Evolutionary conservation across 2,888 invertebrate species (phyloP), one percentile per base, ranked within the genome.

Genomic region (Emmelina monodactyla): DNA sequence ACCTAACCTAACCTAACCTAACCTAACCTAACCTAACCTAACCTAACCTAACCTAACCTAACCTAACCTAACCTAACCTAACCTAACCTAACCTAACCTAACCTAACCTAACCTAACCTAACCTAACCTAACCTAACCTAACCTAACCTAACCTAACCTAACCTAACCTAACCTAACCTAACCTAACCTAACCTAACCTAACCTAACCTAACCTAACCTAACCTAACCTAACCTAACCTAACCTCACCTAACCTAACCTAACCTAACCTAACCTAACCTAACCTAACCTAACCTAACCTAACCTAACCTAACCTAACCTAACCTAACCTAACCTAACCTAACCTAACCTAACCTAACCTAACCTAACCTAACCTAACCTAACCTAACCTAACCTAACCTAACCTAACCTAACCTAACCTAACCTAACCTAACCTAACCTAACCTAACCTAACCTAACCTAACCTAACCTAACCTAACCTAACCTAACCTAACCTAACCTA

Each of bases 331-430:
- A 38, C 38, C 38, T 38, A 39, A 39, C 39, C 38, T 38, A 38
- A 38, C 37, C 38, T 38, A 38, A 38, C 38, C 39, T 39, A 39
- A 39, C 39, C 39, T 39, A 39, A 39, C 39, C 39, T 39, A 39
- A 39, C 39, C 39, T 41, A 41, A 41, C 41, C 41, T 41, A 41
- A 42, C 39, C 39, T 42, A 42, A 42, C 41, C 41, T 42, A 38
- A 36, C 39, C 37, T 39, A 40, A 37, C 39, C 38, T 39, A 37
- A 40, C 40, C 39, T 43, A 40, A 41, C 40, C 40, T 40, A 40
- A 40, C 42, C 40, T 40, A 40, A 40, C 42, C 40, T 40, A 40
- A 40, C 40, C 39, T 39, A 39, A 41, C 38, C 39, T 37, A 39
- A 41, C 39, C 39, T 39, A 41, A 39, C 39, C 39, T 39, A 39